phyloP scores from a whole-genome alignment of 2,888 invertebrate species.

The Temnothorax rugatulus region DNA sequence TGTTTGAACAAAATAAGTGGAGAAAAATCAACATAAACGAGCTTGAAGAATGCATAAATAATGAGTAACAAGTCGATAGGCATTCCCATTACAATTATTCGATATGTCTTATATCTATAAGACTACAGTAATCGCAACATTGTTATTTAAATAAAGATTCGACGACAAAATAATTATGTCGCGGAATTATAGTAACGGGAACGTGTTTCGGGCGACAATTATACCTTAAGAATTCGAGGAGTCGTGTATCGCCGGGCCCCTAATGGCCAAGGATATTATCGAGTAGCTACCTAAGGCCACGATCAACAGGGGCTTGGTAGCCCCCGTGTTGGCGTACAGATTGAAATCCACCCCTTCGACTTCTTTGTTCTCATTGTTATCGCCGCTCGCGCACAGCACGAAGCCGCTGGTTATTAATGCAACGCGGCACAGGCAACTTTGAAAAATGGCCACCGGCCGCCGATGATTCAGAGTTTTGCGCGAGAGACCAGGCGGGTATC shows the following conservation, averaged over 20 bases:
- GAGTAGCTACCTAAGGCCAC: constrained; percentile 42
- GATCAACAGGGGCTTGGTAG: constrained; percentile 65
- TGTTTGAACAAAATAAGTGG: not conserved
- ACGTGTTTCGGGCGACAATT: constrained; percentile 41
- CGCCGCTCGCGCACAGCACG: constrained; percentile 73
- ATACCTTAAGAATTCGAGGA: constrained; percentile 24
- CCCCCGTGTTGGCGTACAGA: constrained; percentile 68
- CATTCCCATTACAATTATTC: not conserved
- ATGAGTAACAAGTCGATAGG: not conserved
- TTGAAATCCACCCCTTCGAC: constrained; percentile 76
- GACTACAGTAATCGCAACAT: not conserved
- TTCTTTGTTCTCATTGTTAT: constrained; percentile 77
- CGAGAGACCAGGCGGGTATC: constrained; percentile 66
- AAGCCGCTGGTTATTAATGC: constrained; percentile 76
- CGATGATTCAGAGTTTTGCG: constrained; percentile 78
- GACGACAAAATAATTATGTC: constrained; percentile 35
- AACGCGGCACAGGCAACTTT: constrained; percentile 72
- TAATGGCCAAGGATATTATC: constrained; percentile 43
- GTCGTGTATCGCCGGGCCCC: constrained; percentile 10
- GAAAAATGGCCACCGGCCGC: constrained; percentile 74
- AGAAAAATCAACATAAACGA: not conserved
- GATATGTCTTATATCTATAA: not conserved
- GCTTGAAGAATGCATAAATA: not conserved
- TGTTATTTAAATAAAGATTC: not conserved
- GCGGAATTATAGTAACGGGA: not conserved